Percentiles rank a stretch among this genome's conserved stretches.
Conservation (phyloP, 2,888 invertebrate species). For the Pharmacophagus antenor region DNA sequence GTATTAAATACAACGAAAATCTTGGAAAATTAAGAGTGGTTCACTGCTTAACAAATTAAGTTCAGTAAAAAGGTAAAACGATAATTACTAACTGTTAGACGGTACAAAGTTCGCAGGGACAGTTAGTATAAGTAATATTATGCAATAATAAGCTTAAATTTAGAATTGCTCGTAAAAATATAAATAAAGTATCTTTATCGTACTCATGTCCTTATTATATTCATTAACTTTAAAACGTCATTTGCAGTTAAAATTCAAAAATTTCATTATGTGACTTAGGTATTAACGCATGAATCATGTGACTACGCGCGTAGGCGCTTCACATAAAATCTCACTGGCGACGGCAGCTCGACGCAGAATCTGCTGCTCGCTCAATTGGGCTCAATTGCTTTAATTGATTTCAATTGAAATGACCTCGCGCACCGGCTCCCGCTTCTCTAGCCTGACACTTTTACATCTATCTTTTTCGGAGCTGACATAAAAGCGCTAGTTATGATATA, state of each 20-base stretch:
- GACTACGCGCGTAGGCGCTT: conserved; percentile 70
- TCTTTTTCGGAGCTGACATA: conserved; percentile 78
- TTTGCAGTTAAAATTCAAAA: conserved; percentile 5
- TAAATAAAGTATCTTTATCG: not conserved
- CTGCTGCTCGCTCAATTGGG: conserved; percentile 78
- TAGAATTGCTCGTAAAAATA: not conserved
- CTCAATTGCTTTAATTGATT: conserved; percentile 78
- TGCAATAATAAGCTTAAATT: too few species aligned
- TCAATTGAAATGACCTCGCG: conserved; percentile 81
- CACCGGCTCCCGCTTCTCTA: conserved; percentile 75
- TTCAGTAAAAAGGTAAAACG: too few species aligned
- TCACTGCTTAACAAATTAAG: too few species aligned
- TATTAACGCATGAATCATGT: conserved; percentile 61
- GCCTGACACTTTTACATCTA: conserved; percentile 79
- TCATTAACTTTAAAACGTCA: not conserved
- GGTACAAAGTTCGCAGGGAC: too few species aligned
- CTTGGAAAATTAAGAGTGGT: too few species aligned
- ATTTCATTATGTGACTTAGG: conserved; percentile 32
- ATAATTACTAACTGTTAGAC: too few species aligned
- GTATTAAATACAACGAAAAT: too few species aligned
- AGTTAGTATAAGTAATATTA: too few species aligned
- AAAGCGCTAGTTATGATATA: conserved; percentile 61
- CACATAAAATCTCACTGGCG: conserved; percentile 78
- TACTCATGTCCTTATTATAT: not conserved
- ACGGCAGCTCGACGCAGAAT: conserved; percentile 72